These are phyloP conservation scores for Philypnodon macrostomus DNA, from an alignment of 2,797 vertebrate genomes.

Conservation along the genomic window DNA sequence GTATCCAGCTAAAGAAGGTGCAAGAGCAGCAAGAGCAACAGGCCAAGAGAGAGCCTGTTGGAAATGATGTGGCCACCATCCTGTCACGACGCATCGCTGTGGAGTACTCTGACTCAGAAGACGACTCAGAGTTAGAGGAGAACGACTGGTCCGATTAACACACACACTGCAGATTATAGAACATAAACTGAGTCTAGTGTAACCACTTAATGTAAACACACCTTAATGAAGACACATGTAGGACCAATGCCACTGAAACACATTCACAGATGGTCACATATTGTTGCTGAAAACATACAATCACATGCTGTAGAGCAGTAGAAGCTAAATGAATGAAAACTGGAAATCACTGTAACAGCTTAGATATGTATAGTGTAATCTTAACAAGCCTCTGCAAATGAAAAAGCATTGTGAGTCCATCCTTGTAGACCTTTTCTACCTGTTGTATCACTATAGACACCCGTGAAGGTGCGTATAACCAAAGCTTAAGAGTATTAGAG, in stretches of 20 bases:
- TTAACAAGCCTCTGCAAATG: constrained; percentile 43
- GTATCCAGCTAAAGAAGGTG: constrained; percentile 96
- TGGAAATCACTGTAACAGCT: constrained; percentile 56
- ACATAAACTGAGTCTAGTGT: constrained; percentile 7
- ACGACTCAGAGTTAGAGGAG: constrained; percentile 93
- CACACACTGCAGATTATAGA: background rate
- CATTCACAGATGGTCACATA: constrained; percentile 22
- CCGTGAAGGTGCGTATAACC: constrained; percentile 54
- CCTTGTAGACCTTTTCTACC: constrained; percentile 53
- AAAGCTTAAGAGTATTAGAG: constrained; percentile 49
- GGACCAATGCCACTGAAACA: constrained; percentile 46
- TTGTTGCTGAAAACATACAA: constrained; percentile 40
- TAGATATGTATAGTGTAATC: constrained; percentile 40
- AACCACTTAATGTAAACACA: constrained; percentile 30
- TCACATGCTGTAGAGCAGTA: constrained; percentile 51
- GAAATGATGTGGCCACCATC: constrained; percentile 96
- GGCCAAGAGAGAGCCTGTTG: constrained; percentile 90
- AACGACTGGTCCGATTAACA: constrained; percentile 97
- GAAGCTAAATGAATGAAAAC: constrained; percentile 63
- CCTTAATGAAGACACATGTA: constrained; percentile 18
- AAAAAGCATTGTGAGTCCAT: constrained; percentile 54
- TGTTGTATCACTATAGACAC: constrained; percentile 58
- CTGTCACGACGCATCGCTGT: constrained; percentile 93
- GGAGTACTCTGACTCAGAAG: constrained; percentile 96
- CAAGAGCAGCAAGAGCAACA: constrained; percentile 97